phyloP scores from a whole-genome alignment of 1,140 invertebrate species.

The Drosophila burlai region DNA sequence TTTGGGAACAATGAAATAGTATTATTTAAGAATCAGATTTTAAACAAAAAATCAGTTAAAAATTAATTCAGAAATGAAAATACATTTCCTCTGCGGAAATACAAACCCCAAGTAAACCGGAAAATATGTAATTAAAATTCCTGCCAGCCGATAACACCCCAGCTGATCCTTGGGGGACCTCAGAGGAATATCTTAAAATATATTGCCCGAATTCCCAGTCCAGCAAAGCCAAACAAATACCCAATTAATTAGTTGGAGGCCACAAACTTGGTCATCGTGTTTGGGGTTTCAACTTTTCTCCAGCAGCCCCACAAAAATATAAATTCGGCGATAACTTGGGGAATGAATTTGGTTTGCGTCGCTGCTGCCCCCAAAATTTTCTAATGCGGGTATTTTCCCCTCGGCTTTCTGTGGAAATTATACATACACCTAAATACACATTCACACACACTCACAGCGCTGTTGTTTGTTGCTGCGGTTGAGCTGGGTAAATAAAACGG shows the following conservation, averaged over 20 bases:
- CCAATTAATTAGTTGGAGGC: slow-evolving; percentile 48
- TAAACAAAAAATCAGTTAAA: not conserved
- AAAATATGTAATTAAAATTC: slow-evolving; percentile 33
- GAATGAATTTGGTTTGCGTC: slow-evolving; percentile 32
- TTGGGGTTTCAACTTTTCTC: slow-evolving; percentile 25
- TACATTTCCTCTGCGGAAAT: not conserved
- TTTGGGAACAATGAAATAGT: too few relatives aligned
- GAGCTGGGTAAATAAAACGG: slow-evolving; percentile 76
- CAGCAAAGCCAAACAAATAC: slow-evolving; percentile 32
- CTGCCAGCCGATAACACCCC: not conserved
- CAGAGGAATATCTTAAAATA: slow-evolving; percentile 12
- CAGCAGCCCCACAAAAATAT: slow-evolving; percentile 15
- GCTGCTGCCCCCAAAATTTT: slow-evolving; percentile 18
- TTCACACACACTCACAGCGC: slow-evolving; percentile 30
- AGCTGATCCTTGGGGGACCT: slow-evolving; percentile 20
- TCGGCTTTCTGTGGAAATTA: slow-evolving; percentile 62
- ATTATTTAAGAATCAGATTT: not conserved
- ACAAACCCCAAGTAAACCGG: not conserved
- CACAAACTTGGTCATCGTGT: slow-evolving; percentile 37
- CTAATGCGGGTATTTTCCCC: slow-evolving; percentile 41
- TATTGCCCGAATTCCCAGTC: slow-evolving; percentile 9
- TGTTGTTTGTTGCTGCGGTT: slow-evolving; percentile 39
- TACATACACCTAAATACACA: slow-evolving; percentile 55
- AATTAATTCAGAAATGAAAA: not conserved
- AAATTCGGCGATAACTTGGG: slow-evolving; percentile 35